Evolutionary conservation across 2,113 vertebrate species (phyloP).

Genomic region (Cyanistes caeruleus): DNA sequence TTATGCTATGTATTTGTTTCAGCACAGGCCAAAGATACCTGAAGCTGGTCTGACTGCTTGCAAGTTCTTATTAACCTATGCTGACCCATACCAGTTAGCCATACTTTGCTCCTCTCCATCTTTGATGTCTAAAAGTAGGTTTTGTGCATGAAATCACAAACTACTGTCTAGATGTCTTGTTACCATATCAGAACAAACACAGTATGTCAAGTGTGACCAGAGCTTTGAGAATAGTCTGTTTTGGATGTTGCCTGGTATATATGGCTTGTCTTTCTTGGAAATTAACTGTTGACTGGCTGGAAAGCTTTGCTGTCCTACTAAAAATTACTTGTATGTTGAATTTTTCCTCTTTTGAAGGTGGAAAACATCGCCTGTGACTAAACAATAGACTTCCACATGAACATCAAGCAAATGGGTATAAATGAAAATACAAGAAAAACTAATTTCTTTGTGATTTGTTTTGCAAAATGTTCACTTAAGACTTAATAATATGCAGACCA

Average conservation of each 20-base stretch:
- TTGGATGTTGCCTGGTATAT: background rate
- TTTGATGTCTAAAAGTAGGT: background rate
- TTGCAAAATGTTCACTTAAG: background rate
- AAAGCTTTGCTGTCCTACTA: background rate
- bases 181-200: background rate
- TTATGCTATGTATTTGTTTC: background rate
- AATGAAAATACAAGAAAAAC: background rate
- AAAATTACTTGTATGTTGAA: background rate
- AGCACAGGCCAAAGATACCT: background rate
- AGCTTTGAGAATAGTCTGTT: background rate
- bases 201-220: background rate
- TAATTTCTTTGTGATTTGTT: background rate
- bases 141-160: background rate
- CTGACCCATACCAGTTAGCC: background rate
- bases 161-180: background rate
- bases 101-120: background rate
- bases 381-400: background rate
- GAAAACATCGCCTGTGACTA: background rate
- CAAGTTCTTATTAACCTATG: background rate
- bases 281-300: background rate
- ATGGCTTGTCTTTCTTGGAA: background rate
- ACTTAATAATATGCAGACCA: background rate
- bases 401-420: background rate
- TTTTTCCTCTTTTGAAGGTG: background rate
- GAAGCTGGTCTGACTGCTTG: background rate